phyloP scores from a whole-genome alignment of 2,888 invertebrate genomes.

The Sceliomorpha sp. region DNA sequence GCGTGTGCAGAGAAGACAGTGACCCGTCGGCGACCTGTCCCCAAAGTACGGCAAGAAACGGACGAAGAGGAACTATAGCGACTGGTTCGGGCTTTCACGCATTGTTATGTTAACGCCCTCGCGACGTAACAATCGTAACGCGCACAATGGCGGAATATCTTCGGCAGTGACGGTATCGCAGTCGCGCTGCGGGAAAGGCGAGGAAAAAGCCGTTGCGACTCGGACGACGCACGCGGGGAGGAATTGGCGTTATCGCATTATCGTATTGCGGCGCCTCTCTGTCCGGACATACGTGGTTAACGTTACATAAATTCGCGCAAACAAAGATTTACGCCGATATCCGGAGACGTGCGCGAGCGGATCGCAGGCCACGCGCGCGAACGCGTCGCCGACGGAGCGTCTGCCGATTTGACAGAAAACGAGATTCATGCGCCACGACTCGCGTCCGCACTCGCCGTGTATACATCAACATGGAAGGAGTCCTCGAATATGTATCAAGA shows the following conservation, averaged over 20 bases:
- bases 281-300: conserved; percentile 69
- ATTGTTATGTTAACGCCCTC: conserved; percentile 78
- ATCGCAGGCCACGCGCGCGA: conserved; percentile 9
- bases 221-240: conserved; percentile 23
- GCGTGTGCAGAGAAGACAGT: conserved; percentile 38
- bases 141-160: conserved; percentile 72
- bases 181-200: conserved; percentile 38
- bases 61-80: conserved; percentile 47
- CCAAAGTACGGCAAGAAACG: conserved; percentile 42
- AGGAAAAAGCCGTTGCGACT: conserved; percentile 40
- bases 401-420: conserved; percentile 43
- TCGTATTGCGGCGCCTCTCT: conserved; percentile 75
- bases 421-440: conserved; percentile 35
- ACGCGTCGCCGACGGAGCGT: conserved; percentile 43
- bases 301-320: conserved; percentile 72
- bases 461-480: conserved; percentile 49
- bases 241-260: conserved; percentile 72
- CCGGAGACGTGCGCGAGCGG: conserved; percentile 18
- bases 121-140: conserved; percentile 75
- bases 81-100: conserved; percentile 62
- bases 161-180: conserved; percentile 50
- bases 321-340: conserved; percentile 73
- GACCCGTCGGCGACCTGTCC: conserved; percentile 53
- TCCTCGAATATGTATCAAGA: conserved; percentile 16
- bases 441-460: conserved; percentile 32